Conservation (phyloP, 2,113 vertebrate species). For the Beaufortia kweichowensis region DNA sequence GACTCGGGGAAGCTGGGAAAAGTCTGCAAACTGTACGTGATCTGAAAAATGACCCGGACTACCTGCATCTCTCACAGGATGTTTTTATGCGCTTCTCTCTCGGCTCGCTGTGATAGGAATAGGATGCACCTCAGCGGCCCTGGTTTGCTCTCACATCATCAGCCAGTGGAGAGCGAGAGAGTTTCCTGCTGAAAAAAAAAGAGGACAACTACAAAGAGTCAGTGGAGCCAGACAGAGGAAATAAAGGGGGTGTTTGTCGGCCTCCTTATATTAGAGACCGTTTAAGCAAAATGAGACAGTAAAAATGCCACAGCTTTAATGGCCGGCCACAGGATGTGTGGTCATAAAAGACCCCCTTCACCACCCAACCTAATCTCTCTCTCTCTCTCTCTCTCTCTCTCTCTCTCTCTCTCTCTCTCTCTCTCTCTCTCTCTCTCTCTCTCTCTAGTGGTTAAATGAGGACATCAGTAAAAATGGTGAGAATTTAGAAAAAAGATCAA, state of each 20-base stretch:
- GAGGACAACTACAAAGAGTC: constrained; percentile 53
- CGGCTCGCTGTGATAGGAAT: constrained; percentile 20
- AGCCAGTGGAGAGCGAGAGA: constrained; percentile 15
- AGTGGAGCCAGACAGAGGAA: constrained; percentile 68
- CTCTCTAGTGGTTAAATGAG: constrained; percentile 45
- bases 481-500: constrained; percentile 31
- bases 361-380: not conserved
- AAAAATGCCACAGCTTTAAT: constrained; percentile 71
- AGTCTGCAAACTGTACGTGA: not conserved
- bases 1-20: not conserved
- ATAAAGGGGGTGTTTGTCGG: constrained; percentile 62
- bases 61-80: constrained; percentile 6
- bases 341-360: constrained; percentile 56
- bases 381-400: constrained; percentile 43
- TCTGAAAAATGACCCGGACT: not conserved
- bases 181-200: constrained; percentile 34
- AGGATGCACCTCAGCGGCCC: constrained; percentile 24
- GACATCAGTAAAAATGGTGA: constrained; percentile 36
- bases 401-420: constrained; percentile 36
- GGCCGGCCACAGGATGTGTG: constrained; percentile 68
- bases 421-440: constrained; percentile 15
- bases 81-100: constrained; percentile 7
- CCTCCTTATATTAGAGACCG: constrained; percentile 59
- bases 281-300: constrained; percentile 68
- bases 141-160: constrained; percentile 26